These are phyloP conservation scores for rabbit (Oryctolagus cuniculus) DNA, from an alignment of 2,113 vertebrate genomes.

Conservation along the genomic window DNA sequence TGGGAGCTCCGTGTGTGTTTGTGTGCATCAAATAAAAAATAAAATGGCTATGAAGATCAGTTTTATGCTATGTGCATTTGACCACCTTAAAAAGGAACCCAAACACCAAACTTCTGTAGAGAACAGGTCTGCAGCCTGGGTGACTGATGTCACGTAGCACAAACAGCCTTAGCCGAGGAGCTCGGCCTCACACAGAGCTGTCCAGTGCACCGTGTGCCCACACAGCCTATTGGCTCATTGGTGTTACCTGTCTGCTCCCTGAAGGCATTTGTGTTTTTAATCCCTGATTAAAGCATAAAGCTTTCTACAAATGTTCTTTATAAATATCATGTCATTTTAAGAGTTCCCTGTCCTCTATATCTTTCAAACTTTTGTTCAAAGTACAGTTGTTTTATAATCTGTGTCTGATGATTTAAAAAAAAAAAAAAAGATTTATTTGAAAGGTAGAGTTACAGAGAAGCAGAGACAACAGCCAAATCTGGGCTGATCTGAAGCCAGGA, in stretches of 20 bases:
- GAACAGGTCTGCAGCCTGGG: neutral
- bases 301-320: slow-evolving; percentile 56
- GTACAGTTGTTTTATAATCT: slow-evolving; percentile 8
- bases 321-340: slow-evolving; percentile 22
- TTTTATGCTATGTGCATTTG: neutral
- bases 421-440: too few species aligned
- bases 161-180: neutral
- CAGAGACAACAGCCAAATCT: too few species aligned
- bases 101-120: neutral
- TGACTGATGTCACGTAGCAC: neutral
- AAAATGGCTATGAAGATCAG: neutral
- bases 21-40: too few species aligned
- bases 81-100: slow-evolving; percentile 14
- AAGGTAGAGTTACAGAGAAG: too few species aligned
- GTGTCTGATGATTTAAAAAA: neutral
- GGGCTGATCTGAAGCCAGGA: too few species aligned
- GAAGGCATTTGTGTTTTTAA: slow-evolving; percentile 37
- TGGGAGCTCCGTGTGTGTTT: too few species aligned
- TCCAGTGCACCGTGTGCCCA: neutral
- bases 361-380: slow-evolving; percentile 38
- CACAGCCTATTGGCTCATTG: neutral
- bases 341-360: slow-evolving; percentile 15
- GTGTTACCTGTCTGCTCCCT: slow-evolving; percentile 10
- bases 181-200: neutral
- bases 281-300: slow-evolving; percentile 37